Percentiles rank a stretch among this genome's conserved stretches.
phyloP scores from a whole-genome alignment of 1,140 invertebrate genomes.

The Steinernema feltiae region DNA sequence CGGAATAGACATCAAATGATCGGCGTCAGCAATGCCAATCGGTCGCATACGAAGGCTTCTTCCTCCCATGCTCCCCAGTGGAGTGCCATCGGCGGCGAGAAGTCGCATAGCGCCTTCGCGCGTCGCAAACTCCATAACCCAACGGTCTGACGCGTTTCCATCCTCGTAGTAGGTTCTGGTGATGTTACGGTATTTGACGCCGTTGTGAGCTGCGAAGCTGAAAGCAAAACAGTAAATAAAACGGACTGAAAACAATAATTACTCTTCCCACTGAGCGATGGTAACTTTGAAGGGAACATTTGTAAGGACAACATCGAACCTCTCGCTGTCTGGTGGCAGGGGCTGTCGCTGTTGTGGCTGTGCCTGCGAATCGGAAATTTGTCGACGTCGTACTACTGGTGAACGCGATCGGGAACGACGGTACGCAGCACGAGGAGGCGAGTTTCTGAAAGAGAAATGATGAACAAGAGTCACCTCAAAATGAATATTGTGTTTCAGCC shows the following conservation, averaged over 20 bases:
- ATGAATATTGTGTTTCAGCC: too few species aligned
- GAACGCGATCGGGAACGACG: too few species aligned
- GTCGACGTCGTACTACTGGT: too few species aligned
- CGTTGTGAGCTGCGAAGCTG: constrained; percentile 25
- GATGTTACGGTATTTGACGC: constrained; percentile 15
- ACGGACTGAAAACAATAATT: neutral
- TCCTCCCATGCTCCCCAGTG: neutral
- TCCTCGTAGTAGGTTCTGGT: constrained; percentile 26
- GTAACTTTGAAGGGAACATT: constrained; percentile 31
- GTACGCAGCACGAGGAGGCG: too few species aligned
- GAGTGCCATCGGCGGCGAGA: neutral
- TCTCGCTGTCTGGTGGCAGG: neutral
- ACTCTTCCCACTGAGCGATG: constrained; percentile 24
- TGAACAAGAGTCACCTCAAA: too few species aligned
- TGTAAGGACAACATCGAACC: constrained; percentile 4
- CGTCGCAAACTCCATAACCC: constrained; percentile 26
- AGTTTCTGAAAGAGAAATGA: too few species aligned
- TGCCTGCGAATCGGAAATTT: too few species aligned
- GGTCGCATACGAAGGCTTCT: neutral
- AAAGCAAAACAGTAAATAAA: constrained; percentile 20
- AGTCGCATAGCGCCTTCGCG: neutral
- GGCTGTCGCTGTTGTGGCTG: too few species aligned
- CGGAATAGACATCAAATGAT: neutral
- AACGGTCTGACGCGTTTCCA: constrained; percentile 32
- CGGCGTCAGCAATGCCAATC: neutral